These are phyloP conservation scores for Micromussa lordhowensis DNA, from an alignment of 92 coral and sea anemone genomes.

Conservation along the genomic window DNA sequence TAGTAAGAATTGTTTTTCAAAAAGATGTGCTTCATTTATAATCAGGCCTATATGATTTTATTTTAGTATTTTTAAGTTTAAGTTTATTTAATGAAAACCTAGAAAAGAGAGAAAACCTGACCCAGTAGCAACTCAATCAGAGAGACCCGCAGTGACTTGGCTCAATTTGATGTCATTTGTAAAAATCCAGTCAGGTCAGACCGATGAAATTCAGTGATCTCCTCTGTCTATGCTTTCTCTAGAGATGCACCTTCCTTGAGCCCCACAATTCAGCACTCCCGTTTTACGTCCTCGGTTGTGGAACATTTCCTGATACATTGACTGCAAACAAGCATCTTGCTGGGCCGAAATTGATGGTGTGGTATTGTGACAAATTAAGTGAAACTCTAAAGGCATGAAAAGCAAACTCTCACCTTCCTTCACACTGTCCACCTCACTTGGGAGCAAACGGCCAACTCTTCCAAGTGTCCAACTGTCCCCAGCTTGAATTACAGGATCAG, in stretches of 20 bases:
- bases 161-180: background rate
- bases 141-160: background rate
- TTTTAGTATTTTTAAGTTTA: background rate
- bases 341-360: background rate
- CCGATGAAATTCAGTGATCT: background rate
- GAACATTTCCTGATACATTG: constrained; percentile 10
- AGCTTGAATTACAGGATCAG: constrained; percentile 1
- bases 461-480: constrained; percentile 8
- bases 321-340: background rate
- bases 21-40: no score
- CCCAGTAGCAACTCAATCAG: background rate
- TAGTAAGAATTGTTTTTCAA: no score
- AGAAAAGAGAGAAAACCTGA: background rate
- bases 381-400: constrained; percentile 13
- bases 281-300: constrained; percentile 1
- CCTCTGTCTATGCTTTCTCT: background rate
- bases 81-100: background rate
- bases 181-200: constrained; percentile 2
- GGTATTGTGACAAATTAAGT: constrained; percentile 4
- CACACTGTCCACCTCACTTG: constrained; percentile 14
- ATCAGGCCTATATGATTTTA: background rate
- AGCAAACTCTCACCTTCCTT: constrained; percentile 29
- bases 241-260: constrained; percentile 10
- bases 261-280: constrained; percentile 11
- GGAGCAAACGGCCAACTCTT: background rate